Evolutionary conservation across 2,797 vertebrate species (phyloP).

Genomic region (Oreortyx pictus): DNA sequence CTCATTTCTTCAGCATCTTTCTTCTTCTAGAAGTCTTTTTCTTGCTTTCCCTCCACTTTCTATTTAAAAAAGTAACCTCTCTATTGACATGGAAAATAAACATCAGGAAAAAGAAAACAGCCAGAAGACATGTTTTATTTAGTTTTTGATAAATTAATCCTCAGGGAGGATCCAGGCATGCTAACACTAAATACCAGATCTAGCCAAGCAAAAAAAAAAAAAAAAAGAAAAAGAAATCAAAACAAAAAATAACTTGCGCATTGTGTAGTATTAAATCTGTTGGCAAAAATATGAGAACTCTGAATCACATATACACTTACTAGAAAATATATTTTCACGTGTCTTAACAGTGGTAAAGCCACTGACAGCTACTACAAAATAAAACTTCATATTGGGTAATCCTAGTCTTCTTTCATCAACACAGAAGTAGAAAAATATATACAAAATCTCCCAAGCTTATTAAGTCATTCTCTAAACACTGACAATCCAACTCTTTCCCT

Average conservation of each 20-base stretch:
- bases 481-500: neutral
- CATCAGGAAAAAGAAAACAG: constrained; percentile 64
- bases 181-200: constrained; percentile 50
- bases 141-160: constrained; percentile 71
- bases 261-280: constrained; percentile 33
- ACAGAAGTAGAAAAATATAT: constrained; percentile 11
- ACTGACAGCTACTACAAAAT: constrained; percentile 30
- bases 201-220: neutral
- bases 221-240: neutral
- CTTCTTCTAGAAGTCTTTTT: constrained; percentile 41
- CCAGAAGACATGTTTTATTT: constrained; percentile 70
- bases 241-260: neutral
- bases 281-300: neutral
- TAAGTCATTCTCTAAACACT: neutral
- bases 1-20: constrained; percentile 60
- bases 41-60: constrained; percentile 39
- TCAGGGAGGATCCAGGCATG: constrained; percentile 56
- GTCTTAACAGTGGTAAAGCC: neutral
- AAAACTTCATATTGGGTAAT: constrained; percentile 1
- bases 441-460: neutral
- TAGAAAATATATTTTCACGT: neutral
- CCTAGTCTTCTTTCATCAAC: constrained; percentile 22
- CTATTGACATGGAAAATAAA: constrained; percentile 68
- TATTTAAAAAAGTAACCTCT: constrained; percentile 18
- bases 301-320: constrained; percentile 4